Conservation (phyloP, 2,797 vertebrate species). For the Danio jaintianensis region DNA sequence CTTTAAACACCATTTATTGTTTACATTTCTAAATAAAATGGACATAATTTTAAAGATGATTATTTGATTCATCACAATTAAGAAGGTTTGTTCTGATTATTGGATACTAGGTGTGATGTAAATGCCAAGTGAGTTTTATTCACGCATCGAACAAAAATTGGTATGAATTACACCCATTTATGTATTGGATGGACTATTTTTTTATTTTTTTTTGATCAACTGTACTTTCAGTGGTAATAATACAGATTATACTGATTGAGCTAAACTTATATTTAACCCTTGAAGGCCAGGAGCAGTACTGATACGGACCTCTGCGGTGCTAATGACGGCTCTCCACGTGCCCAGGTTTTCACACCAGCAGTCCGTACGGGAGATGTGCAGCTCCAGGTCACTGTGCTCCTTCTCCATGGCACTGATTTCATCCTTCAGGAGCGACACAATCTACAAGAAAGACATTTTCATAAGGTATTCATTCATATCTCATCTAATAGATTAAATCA, state of each 20-base stretch:
- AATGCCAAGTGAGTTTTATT: too few relatives aligned
- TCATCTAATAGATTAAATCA: background rate
- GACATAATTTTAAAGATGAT: too few relatives aligned
- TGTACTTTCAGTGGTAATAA: too few relatives aligned
- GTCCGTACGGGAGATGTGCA: constrained; percentile 93
- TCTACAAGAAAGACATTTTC: constrained; percentile 72
- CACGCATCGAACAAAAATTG: too few relatives aligned
- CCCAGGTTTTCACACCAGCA: constrained; percentile 99
- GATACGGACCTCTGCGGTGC: constrained; percentile 84
- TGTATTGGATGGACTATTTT: too few relatives aligned
- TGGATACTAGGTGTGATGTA: too few relatives aligned
- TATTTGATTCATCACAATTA: too few relatives aligned
- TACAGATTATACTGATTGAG: background rate
- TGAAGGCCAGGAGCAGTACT: background rate
- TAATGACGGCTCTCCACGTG: constrained; percentile 90
- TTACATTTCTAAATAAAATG: too few relatives aligned
- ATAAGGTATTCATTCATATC: background rate
- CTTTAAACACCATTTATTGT: too few relatives aligned
- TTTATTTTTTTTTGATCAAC: too few relatives aligned
- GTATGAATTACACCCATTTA: too few relatives aligned
- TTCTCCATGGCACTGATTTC: constrained; percentile 94
- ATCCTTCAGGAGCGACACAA: constrained; percentile 92
- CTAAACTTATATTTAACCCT: background rate
- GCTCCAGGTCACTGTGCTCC: constrained; percentile 92
- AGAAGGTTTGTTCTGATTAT: too few relatives aligned